Percentiles rank a stretch among this genome's conserved stretches.
These are phyloP conservation scores for Laspeyria flexula DNA, from an alignment of 2,888 invertebrate genomes.

Conservation along the genomic window DNA sequence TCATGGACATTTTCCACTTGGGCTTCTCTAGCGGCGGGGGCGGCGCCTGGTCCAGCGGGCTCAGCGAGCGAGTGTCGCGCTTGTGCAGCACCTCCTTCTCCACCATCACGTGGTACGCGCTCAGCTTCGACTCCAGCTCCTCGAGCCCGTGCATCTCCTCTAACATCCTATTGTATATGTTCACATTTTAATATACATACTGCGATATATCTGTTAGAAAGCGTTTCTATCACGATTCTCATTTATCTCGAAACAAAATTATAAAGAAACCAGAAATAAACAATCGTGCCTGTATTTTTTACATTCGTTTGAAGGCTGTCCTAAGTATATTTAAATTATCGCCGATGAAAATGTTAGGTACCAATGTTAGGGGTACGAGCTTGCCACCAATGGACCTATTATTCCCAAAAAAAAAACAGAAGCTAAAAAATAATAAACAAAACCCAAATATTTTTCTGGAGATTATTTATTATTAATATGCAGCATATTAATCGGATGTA, in stretches of 20 bases:
- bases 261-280: neutral
- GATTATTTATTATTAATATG: neutral
- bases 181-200: constrained; percentile 40
- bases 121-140: constrained; percentile 91
- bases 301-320: neutral
- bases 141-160: constrained; percentile 91
- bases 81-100: constrained; percentile 87
- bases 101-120: constrained; percentile 92
- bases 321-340: neutral
- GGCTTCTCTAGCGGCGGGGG: constrained; percentile 83
- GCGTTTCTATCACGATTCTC: constrained; percentile 3
- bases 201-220: constrained; percentile 14
- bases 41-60: constrained; percentile 79
- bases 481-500: neutral
- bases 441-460: neutral
- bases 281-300: neutral
- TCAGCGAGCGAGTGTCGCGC: constrained; percentile 76
- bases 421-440: neutral
- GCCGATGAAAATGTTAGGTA: constrained; percentile 20
- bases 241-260: neutral
- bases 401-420: constrained; percentile 3
- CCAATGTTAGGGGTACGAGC: constrained; percentile 13
- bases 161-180: constrained; percentile 77
- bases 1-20: constrained; percentile 91
- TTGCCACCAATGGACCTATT: constrained; percentile 1